Percentiles rank a stretch among this genome's conserved stretches.
These are phyloP conservation scores for Noturus placidus DNA, from an alignment of 2,113 vertebrate species.

Conservation along the genomic window DNA sequence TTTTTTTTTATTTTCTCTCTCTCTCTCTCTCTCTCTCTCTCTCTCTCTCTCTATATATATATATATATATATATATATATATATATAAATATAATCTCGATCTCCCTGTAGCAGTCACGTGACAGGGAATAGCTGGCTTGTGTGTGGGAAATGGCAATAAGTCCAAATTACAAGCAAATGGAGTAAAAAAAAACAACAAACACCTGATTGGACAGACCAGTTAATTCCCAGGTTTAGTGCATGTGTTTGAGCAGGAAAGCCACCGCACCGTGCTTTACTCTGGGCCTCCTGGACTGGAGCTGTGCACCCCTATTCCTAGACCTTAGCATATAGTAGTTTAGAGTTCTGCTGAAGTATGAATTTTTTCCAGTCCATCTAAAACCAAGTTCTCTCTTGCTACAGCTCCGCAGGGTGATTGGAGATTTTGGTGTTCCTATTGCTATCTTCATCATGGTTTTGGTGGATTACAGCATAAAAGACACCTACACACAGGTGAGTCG, in stretches of 20 bases:
- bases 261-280: neutral
- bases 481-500: conserved; percentile 88
- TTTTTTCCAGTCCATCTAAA: neutral
- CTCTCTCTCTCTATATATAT: too few relatives aligned
- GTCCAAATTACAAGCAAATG: neutral
- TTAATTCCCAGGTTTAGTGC: neutral
- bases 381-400: conserved; percentile 25
- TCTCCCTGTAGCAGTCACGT: neutral
- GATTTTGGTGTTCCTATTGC: conserved; percentile 96
- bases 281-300: neutral
- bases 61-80: too few relatives aligned
- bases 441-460: conserved; percentile 94
- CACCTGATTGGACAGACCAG: neutral
- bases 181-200: too few relatives aligned
- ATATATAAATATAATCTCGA: too few relatives aligned
- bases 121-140: neutral
- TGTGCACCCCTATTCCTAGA: neutral
- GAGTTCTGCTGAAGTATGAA: neutral
- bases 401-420: conserved; percentile 92
- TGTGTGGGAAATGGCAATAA: neutral
- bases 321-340: neutral
- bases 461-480: conserved; percentile 88
- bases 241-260: neutral
- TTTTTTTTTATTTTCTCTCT: too few relatives aligned
- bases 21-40: too few relatives aligned